Evolutionary conservation across 1,140 invertebrate genomes (phyloP).

Genomic region (Bacillus rossius): DNA sequence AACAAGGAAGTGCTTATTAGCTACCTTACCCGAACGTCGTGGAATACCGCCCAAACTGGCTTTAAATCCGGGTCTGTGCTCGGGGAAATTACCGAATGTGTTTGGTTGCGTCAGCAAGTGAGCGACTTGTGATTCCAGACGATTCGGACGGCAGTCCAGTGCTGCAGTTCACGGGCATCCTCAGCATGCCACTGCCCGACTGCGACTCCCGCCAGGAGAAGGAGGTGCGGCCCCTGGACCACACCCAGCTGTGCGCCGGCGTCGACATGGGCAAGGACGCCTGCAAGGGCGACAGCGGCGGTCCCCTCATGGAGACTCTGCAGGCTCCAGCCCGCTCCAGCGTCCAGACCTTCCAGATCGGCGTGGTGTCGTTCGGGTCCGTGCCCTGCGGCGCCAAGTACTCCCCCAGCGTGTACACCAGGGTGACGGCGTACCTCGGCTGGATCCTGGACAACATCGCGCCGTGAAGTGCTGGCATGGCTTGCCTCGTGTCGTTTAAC

Average conservation of each 20-base stretch:
- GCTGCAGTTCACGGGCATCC: conserved; percentile 9
- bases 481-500: too few relatives aligned
- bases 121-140: not conserved
- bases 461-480: too few relatives aligned
- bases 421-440: conserved; percentile 43
- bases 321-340: conserved; percentile 23
- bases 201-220: conserved; percentile 1
- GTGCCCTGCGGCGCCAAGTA: conserved; percentile 46
- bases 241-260: conserved; percentile 10
- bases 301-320: conserved; percentile 52
- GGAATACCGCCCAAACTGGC: too few relatives aligned
- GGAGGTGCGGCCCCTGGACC: conserved; percentile 15
- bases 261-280: conserved; percentile 16
- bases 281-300: conserved; percentile 53
- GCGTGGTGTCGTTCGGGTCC: conserved; percentile 50
- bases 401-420: conserved; percentile 51
- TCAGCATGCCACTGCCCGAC: not conserved
- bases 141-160: not conserved
- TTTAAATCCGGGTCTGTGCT: not conserved
- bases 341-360: conserved; percentile 30
- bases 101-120: not conserved
- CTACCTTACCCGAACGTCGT: too few relatives aligned
- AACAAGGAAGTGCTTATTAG: too few relatives aligned
- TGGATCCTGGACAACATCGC: conserved; percentile 47
- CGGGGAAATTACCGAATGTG: not conserved